Conservation (phyloP, 2,113 vertebrate species). For the Cephalopholis sonnerati region DNA sequence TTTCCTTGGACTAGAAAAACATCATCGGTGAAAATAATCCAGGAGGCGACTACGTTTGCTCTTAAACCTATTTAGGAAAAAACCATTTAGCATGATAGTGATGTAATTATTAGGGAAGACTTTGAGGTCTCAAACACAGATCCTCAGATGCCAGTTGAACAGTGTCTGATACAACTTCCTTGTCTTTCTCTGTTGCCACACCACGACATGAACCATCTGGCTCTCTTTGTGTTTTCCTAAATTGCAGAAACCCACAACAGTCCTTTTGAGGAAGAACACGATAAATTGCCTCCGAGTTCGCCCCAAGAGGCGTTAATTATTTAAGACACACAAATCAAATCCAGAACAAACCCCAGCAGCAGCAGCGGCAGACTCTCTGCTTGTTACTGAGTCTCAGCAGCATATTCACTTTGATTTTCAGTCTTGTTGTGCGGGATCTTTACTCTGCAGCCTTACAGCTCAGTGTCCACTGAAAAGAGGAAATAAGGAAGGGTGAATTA, state of each 20-base stretch:
- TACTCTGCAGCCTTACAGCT: constrained; percentile 1
- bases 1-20: neutral
- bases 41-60: neutral
- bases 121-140: neutral
- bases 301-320: constrained; percentile 59
- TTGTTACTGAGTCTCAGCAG: constrained; percentile 37
- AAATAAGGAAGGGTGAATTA: neutral
- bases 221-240: constrained; percentile 35
- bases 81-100: no score
- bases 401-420: constrained; percentile 21
- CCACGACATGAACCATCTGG: constrained; percentile 16
- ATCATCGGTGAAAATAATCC: neutral
- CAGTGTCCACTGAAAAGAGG: neutral
- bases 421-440: neutral
- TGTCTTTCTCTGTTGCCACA: neutral
- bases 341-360: constrained; percentile 31
- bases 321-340: constrained; percentile 62
- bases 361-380: constrained; percentile 30
- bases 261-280: constrained; percentile 47
- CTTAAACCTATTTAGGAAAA: no score
- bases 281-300: constrained; percentile 30
- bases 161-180: neutral
- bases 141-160: neutral
- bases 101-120: neutral
- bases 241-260: constrained; percentile 34